phyloP scores from a whole-genome alignment of 2,888 invertebrate genomes.

The Diarsia mendica region DNA sequence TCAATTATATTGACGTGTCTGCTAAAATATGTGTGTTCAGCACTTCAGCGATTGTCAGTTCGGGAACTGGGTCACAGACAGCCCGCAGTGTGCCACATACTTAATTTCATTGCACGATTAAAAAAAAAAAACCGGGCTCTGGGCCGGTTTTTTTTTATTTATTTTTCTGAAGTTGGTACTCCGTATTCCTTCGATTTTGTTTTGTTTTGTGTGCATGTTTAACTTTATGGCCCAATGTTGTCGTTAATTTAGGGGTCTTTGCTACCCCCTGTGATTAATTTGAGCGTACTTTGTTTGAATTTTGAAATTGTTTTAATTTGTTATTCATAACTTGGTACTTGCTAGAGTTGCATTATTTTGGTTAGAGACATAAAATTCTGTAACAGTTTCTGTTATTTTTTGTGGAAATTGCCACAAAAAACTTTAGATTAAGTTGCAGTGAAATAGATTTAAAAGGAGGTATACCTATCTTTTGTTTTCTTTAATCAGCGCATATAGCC shows the following conservation, averaged over 20 bases:
- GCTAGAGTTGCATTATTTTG: conserved; percentile 4
- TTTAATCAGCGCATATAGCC: no score
- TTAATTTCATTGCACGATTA: conserved; percentile 71
- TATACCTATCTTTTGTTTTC: no score
- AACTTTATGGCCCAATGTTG: conserved; percentile 14
- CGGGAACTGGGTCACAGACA: conserved; percentile 70
- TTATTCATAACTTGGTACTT: conserved; percentile 31
- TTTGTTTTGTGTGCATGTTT: conserved; percentile 41
- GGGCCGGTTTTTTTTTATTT: no score
- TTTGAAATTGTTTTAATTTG: conserved; percentile 46
- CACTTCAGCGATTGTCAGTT: conserved; percentile 70
- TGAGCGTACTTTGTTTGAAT: conserved; percentile 30
- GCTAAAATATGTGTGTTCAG: conserved; percentile 71
- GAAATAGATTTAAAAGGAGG: no score
- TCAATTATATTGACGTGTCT: conserved; percentile 53
- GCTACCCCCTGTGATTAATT: conserved; percentile 40
- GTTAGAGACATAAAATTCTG: background rate
- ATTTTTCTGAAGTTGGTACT: conserved; percentile 57
- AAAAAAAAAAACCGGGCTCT: conserved; percentile 35
- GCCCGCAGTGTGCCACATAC: conserved; percentile 65
- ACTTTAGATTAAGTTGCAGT: no score
- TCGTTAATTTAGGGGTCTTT: conserved; percentile 34
- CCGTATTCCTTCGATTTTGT: conserved; percentile 26
- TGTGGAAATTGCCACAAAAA: no score
- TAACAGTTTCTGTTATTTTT: no score